A percentile compares a stretch with the other conserved stretches of the same genome.
These are phyloP conservation scores for Pantelozetes paolii DNA, from an alignment of 2,888 invertebrate species.

Conservation along the genomic window DNA sequence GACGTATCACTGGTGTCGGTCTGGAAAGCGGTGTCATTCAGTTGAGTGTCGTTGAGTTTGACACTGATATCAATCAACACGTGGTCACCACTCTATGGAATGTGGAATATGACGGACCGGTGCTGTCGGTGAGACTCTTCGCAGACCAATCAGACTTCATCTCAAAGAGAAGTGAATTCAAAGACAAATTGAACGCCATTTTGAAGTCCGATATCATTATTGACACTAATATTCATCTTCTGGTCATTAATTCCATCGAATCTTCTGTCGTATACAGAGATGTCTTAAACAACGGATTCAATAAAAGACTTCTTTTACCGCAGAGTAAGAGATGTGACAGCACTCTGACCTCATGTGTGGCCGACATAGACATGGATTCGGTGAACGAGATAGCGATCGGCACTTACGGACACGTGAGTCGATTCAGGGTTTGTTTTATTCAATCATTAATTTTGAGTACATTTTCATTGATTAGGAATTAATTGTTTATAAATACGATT, in stretches of 20 bases:
- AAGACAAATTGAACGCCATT: not conserved
- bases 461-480: slow-evolving; percentile 54
- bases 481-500: slow-evolving; percentile 57
- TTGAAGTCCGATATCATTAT: not conserved
- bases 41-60: slow-evolving; percentile 57
- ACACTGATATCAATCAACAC: slow-evolving; percentile 50
- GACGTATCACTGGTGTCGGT: slow-evolving; percentile 59
- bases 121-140: slow-evolving; percentile 59
- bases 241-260: slow-evolving; percentile 60
- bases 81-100: slow-evolving; percentile 52
- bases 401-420: slow-evolving; percentile 61
- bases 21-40: slow-evolving; percentile 62
- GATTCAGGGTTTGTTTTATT: slow-evolving; percentile 29
- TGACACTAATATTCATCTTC: slow-evolving; percentile 55
- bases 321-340: slow-evolving; percentile 60
- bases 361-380: slow-evolving; percentile 68
- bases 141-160: slow-evolving; percentile 43
- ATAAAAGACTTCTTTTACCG: slow-evolving; percentile 51
- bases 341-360: slow-evolving; percentile 61
- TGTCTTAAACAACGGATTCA: slow-evolving; percentile 47
- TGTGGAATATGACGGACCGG: slow-evolving; percentile 58
- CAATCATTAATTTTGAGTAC: not conserved
- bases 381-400: slow-evolving; percentile 65
- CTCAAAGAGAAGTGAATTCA: not conserved
- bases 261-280: slow-evolving; percentile 61